These are phyloP conservation scores for Lateolabrax maculatus DNA, from an alignment of 2,797 vertebrate genomes.

Conservation along the genomic window DNA sequence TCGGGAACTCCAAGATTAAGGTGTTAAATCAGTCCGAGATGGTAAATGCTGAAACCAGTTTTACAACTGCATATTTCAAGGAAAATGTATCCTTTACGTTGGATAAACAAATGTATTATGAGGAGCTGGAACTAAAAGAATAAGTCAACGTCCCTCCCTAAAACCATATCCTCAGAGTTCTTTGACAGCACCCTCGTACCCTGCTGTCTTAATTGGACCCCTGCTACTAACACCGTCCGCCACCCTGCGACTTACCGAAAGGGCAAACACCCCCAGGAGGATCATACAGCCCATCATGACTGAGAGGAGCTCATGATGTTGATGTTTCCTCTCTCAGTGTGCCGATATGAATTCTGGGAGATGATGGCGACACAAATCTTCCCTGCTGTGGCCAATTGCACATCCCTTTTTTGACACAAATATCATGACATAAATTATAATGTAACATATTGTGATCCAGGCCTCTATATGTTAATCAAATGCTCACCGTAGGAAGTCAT, in stretches of 20 bases:
- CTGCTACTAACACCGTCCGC: slow-evolving; percentile 59
- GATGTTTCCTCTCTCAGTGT: slow-evolving; percentile 52
- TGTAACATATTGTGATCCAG: slow-evolving; percentile 27
- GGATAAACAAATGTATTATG: neutral
- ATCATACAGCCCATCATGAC: slow-evolving; percentile 66
- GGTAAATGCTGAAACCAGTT: neutral
- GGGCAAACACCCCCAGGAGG: slow-evolving; percentile 77
- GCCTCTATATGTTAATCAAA: slow-evolving; percentile 50
- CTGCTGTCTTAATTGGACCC: slow-evolving; percentile 75
- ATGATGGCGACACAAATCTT: slow-evolving; percentile 11
- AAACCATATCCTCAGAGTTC: slow-evolving; percentile 48
- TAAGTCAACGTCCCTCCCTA: slow-evolving; percentile 3
- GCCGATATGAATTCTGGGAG: slow-evolving; percentile 48
- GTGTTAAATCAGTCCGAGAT: neutral
- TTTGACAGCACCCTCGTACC: slow-evolving; percentile 56
- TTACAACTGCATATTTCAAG: slow-evolving; percentile 1
- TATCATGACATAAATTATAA: slow-evolving; percentile 41
- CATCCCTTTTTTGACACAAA: slow-evolving; percentile 32
- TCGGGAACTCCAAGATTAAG: neutral
- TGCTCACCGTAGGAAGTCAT: slow-evolving; percentile 31
- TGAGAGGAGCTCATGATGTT: slow-evolving; percentile 64
- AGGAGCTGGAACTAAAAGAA: slow-evolving; percentile 6
- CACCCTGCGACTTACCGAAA: slow-evolving; percentile 70
- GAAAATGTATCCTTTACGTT: neutral
- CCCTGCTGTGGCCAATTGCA: slow-evolving; percentile 51